Conservation (phyloP, 2,888 invertebrate genomes). For the Chloroclysta siterata region DNA sequence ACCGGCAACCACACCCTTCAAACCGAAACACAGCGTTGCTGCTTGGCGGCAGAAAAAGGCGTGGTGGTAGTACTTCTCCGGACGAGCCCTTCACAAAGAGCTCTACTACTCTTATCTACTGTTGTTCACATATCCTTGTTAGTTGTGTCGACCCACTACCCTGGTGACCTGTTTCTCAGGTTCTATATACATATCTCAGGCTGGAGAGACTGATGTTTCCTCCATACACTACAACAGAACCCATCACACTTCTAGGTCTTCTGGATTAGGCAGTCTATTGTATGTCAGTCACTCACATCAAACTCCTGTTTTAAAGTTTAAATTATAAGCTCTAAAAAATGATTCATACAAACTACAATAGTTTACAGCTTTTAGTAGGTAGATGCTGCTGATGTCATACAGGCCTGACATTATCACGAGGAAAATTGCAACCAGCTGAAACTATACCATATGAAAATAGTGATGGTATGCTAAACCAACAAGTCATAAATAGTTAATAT, state of each 20-base stretch:
- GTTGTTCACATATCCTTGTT: too few species aligned
- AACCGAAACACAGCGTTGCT: too few species aligned
- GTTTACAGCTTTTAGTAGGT: slow-evolving; percentile 38
- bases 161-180: too few species aligned
- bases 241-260: neutral
- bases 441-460: neutral
- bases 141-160: too few species aligned
- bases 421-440: slow-evolving; percentile 43
- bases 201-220: too few species aligned
- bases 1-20: too few species aligned
- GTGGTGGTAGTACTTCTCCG: too few species aligned
- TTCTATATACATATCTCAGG: too few species aligned
- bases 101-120: too few species aligned
- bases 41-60: too few species aligned
- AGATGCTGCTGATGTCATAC: slow-evolving; percentile 75
- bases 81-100: too few species aligned
- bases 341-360: slow-evolving; percentile 61
- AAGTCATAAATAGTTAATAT: neutral
- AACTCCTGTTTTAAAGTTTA: neutral
- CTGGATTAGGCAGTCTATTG: neutral
- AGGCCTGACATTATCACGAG: slow-evolving; percentile 44
- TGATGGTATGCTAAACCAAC: neutral
- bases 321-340: slow-evolving; percentile 40
- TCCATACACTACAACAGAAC: too few species aligned
- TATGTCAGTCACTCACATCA: neutral